Base-by-base conservation (phyloP, 23 tunicate genomes). In the Halocynthia aurantium region DNA sequence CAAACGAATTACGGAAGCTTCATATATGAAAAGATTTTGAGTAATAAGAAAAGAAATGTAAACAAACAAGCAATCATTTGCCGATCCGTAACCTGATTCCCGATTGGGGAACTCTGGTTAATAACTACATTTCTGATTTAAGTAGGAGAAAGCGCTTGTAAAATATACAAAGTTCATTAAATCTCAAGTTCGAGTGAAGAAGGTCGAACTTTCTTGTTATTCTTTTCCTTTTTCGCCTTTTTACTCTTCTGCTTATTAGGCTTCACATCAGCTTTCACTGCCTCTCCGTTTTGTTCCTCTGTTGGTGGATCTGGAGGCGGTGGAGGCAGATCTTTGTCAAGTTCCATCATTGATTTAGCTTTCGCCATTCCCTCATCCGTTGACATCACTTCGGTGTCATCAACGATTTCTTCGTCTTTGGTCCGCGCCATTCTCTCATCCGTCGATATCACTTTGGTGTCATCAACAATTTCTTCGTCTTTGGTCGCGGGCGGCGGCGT, bases 321-420 rank as follows among this genome's bases (percentile, higher is more conserved):
- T 40, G 19, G 9, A 9, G 70, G 70, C 10, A 49, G 70, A 8
- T 65, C 70, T 65, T 49, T 11, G 31, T 65, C 70, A 20, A 65
- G 31, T 20, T 65, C 70, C 70, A 65, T 65, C 70, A 65, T 65
- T 9, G 70, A 65, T 20, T 49, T 40, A 65, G 70, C 70, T 65
- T 65, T 65, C 70, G 6, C 10, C 22, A 65, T 65, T 15, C 19
- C 6, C 15, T 65, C 70, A 15, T 15, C 10, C 17, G n/a, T 65
- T 2, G 70, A 15, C 0, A 10, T 10, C 5, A 5, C 19, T 10
- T 10, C 2, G 22, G 6, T 20, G 5, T 65, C 70, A 9, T 65
- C 70, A 10, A 15, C 19, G 10, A 0, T 49, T 65, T 15, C 6
- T 65, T 6, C 70, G 70, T 65, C 70, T 40, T 65, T 6, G 19